Evolutionary conservation across 2,888 invertebrate species (phyloP).

Genomic region (Amphipyra berbera): DNA sequence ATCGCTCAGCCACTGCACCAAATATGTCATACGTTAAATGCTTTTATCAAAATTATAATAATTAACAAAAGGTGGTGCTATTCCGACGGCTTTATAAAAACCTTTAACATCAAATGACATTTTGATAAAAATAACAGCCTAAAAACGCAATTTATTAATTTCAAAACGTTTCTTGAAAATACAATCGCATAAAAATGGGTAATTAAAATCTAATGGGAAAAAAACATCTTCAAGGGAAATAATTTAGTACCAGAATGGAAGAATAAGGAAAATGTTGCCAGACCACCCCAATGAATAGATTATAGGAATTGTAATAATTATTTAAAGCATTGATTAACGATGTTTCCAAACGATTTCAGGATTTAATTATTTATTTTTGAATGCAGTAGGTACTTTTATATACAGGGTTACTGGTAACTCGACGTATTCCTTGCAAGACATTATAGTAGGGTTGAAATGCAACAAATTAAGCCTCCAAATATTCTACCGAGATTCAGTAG

Average conservation of each 20-base stretch:
- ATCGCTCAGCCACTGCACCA: no score
- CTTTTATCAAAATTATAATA: no score
- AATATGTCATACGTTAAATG: no score
- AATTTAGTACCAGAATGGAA: slow-evolving; percentile 29
- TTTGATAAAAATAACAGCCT: not conserved
- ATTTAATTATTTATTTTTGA: no score
- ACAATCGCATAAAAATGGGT: slow-evolving; percentile 31
- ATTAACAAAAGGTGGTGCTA: no score
- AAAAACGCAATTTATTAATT: slow-evolving; percentile 13
- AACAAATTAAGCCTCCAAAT: no score
- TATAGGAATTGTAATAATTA: slow-evolving; percentile 31
- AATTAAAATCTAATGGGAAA: slow-evolving; percentile 41
- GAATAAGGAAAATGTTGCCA: slow-evolving; percentile 26
- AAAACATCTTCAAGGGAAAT: slow-evolving; percentile 44
- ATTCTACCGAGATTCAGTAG: no score
- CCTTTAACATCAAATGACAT: not conserved
- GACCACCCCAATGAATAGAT: slow-evolving; percentile 31
- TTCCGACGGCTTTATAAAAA: no score
- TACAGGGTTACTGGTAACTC: no score
- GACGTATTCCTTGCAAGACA: no score
- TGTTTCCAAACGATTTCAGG: slow-evolving; percentile 31
- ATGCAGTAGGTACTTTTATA: slow-evolving; percentile 2
- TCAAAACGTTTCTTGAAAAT: slow-evolving; percentile 32
- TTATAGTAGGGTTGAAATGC: no score
- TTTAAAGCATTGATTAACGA: slow-evolving; percentile 41